These are phyloP conservation scores for Labroides dimidiatus DNA, from an alignment of 2,797 vertebrate species.

Conservation along the genomic window DNA sequence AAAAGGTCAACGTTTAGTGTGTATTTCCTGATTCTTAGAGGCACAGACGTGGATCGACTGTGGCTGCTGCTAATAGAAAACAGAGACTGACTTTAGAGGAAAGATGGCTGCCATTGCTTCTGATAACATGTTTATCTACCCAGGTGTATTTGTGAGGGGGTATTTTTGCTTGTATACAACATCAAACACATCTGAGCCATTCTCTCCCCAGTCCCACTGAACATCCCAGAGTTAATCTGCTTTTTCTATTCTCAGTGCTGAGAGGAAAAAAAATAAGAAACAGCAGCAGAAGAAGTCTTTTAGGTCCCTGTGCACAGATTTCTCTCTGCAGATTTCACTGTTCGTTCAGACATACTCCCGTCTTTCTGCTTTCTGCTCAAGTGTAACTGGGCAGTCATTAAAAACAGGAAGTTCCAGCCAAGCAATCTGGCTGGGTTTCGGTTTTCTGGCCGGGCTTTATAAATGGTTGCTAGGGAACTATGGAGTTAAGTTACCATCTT, in stretches of 20 bases:
- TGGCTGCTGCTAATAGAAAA: background rate
- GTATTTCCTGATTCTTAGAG: background rate
- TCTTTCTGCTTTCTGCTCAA: constrained; percentile 47
- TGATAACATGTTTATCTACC: constrained; percentile 4
- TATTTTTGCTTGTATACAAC: constrained; percentile 11
- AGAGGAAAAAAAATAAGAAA: background rate
- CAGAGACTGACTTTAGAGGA: background rate
- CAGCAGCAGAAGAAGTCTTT: background rate
- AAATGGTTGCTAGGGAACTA: constrained; percentile 66
- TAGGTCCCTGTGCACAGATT: constrained; percentile 4
- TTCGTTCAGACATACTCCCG: constrained; percentile 39
- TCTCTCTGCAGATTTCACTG: constrained; percentile 12
- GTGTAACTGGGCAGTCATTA: constrained; percentile 53
- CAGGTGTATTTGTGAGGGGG: background rate
- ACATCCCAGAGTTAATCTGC: background rate
- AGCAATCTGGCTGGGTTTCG: constrained; percentile 50
- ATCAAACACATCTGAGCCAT: constrained; percentile 3
- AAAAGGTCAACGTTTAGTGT: too few species aligned
- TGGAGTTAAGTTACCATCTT: constrained; percentile 56
- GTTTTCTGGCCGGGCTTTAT: constrained; percentile 51
- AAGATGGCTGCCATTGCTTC: constrained; percentile 2
- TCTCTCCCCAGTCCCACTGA: background rate
- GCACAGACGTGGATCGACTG: background rate
- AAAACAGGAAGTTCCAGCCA: constrained; percentile 57
- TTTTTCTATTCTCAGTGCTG: constrained; percentile 3